Evolutionary conservation across 2,888 invertebrate genomes (phyloP), one percentile per base, ranked within the genome.

Genomic region (Agrilus mali): DNA sequence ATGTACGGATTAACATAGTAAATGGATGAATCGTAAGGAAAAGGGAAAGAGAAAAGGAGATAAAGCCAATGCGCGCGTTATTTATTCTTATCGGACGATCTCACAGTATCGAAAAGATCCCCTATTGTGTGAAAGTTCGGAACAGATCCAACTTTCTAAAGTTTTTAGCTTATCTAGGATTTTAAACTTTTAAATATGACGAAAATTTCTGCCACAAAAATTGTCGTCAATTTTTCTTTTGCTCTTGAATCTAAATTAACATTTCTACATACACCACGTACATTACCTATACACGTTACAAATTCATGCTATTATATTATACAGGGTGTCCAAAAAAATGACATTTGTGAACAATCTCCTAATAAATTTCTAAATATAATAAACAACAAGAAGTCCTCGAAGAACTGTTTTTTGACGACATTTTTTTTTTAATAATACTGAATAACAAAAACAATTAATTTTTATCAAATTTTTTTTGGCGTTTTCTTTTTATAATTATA

Each of bases 41-140:
- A 60, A 58, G 59, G 58, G 54, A 52, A 53, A 53, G 55, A 57
- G 59, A 57, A 54, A 52, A 53, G 53, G 55, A 57, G 60, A 63
- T 60, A 63, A 60, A 60, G 55, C 55, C 55, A 60, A 62, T 60
- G 58, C 54, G 55, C 53, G 54, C 59, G 58, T 63, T 63, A 62
- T 63, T 64, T 63, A 62, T 63, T 60, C 62, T 63, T 63, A 63
- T 63, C 63, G 58, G 56, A 53, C 50, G 56, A 56, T 61, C 61
- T 60, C 60, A 58, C 56, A 57, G 59, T 56, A 60, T 60, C 56
- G 59, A 53, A 54, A 55, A 56, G 60, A 58, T 57, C 48, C 50
- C 49, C 49, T 59, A 57, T 55, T 53, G 49, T 53, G 53, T 58
- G 58, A 59, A 59, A 60, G 55, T 59, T 47, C 54, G 48, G 22